phyloP scores from a whole-genome alignment of 2,797 vertebrate species.

The Nannoperca obscura region DNA sequence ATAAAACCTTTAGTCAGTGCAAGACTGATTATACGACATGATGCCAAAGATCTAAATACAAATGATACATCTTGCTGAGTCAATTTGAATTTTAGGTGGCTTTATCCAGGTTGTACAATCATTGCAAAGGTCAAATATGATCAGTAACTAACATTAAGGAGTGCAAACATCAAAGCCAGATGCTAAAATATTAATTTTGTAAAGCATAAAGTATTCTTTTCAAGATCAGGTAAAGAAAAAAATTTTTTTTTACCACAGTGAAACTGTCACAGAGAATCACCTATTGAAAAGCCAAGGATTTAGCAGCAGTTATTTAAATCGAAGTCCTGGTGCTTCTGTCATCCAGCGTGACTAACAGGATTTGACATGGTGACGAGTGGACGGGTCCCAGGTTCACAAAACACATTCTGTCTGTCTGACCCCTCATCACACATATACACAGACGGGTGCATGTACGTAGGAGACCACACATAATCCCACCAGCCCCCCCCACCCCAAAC shows the following conservation, averaged over 20 bases:
- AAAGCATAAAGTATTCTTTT: not conserved
- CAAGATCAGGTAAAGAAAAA: not conserved
- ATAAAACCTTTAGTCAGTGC: not conserved
- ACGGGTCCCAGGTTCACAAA: slow-evolving; percentile 66
- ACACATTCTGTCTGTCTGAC: slow-evolving; percentile 70
- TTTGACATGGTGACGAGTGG: slow-evolving; percentile 69
- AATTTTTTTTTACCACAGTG: not conserved
- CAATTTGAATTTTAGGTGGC: not conserved
- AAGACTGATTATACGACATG: not conserved
- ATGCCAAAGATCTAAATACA: not conserved
- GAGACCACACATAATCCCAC: not conserved
- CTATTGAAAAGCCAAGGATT: slow-evolving; percentile 36
- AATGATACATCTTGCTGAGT: not conserved
- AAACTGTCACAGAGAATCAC: slow-evolving; percentile 24
- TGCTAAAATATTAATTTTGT: not conserved
- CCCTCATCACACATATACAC: slow-evolving; percentile 6
- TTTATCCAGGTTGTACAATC: not conserved
- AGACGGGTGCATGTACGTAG: not conserved
- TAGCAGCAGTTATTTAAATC: slow-evolving; percentile 59
- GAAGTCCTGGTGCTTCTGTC: slow-evolving; percentile 57
- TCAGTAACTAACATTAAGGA: not conserved
- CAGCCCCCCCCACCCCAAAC: not conserved
- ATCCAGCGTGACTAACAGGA: slow-evolving; percentile 73
- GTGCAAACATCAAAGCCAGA: not conserved
- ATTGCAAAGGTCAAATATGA: not conserved